These are phyloP conservation scores for Drosophila dives DNA, from an alignment of 2,888 invertebrate genomes.

Conservation along the genomic window DNA sequence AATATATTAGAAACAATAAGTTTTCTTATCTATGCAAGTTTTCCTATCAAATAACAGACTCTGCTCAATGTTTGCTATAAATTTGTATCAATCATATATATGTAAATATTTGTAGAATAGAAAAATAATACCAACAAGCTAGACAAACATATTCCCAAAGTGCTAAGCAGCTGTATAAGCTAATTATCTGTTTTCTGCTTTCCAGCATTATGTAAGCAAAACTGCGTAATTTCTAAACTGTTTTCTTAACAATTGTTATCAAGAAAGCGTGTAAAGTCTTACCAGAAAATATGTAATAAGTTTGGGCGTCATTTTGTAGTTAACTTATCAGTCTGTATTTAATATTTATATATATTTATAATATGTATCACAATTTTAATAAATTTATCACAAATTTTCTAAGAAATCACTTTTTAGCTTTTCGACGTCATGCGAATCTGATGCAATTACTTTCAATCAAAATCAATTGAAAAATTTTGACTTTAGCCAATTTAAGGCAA, in stretches of 20 bases:
- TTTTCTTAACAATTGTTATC: neutral
- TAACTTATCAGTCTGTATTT: constrained; percentile 59
- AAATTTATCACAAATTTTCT: constrained; percentile 54
- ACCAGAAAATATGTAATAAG: constrained; percentile 83
- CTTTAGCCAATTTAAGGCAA: constrained; percentile 32
- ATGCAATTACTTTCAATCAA: constrained; percentile 63
- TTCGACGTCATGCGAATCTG: constrained; percentile 36
- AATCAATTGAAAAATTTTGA: constrained; percentile 55
- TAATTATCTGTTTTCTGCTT: neutral
- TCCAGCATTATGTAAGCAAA: constrained; percentile 3
- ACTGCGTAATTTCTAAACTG: neutral
- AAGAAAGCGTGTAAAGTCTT: constrained; percentile 24
- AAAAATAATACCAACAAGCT: neutral
- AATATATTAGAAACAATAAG: neutral
- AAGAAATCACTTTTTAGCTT: constrained; percentile 27
- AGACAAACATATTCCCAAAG: neutral
- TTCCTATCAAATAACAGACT: neutral
- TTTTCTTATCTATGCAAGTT: neutral
- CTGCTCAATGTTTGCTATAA: neutral
- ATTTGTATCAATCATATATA: neutral
- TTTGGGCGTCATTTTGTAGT: constrained; percentile 77
- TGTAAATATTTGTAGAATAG: neutral
- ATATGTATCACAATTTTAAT: constrained; percentile 56
- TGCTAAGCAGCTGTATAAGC: constrained; percentile 1
- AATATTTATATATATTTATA: constrained; percentile 18